Evolutionary conservation across 2,888 invertebrate species (phyloP), one percentile per base, ranked within the genome.

Genomic region (Lycaena phlaeas): DNA sequence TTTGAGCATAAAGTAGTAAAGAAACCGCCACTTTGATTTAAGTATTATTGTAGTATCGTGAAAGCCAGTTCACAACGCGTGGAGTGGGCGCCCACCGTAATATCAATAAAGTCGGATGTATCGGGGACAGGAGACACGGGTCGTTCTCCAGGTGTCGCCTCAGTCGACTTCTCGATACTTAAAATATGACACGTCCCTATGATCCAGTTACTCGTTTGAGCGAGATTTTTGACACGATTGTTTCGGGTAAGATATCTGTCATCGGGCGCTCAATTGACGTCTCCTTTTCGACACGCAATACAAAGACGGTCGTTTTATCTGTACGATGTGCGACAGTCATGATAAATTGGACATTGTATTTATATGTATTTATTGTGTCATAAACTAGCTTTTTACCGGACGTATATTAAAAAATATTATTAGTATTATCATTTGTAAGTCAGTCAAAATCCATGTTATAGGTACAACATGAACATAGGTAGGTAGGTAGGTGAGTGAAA

Each of bases 131-230:
- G n/a, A n/a, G n/a, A n/a, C 59, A 64, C 64, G n/a, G n/a, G n/a
- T 58, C 64, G 61, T 60, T 56, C 59, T 51, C 46, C 50, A 50
- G 64, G 68, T 71, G 65, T 69, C 68, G 53, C 56, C 59, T 66
- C 61, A 66, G 64, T 74, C 69, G 64, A 64, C 63, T n/a, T n/a
- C n/a, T 62, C 62, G 66, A 74, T 76, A 69, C 72, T 72, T 76
- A 73, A 78, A 81, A 79, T 79, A 78, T 78, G 64, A 67, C 69
- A 66, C 66, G 66, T 74, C 74, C 63, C 71, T 53, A 53, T 51
- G 62, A 63, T 77, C 72, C 46, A 54, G 61, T 75, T 71, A 66
- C 74, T 70, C 68, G 68, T 71, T 73, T 75, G 68, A 61, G 59
- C 58, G 56, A 54, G 57, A 70, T 74, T 72, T 69, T 60, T 65